phyloP scores from a whole-genome alignment of 2,888 invertebrate species.

The Dryadula phaetusa region DNA sequence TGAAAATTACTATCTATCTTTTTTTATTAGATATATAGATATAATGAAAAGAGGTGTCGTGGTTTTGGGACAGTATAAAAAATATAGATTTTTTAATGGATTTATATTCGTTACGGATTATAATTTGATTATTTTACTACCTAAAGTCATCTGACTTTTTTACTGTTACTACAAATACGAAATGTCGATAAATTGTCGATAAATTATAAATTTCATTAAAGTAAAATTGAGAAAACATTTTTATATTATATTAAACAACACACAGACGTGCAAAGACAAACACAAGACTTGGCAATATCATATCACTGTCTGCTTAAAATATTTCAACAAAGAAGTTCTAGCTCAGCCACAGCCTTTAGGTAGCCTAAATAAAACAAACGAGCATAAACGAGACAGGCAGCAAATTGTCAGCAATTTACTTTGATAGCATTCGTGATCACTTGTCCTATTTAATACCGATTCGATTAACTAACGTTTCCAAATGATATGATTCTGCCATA shows the following conservation, averaged over 20 bases:
- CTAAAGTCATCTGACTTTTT: too few relatives aligned
- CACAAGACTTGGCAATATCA: slow-evolving; percentile 38
- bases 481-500: slow-evolving; percentile 53
- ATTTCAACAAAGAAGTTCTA: neutral
- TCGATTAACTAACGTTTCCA: slow-evolving; percentile 22
- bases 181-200: neutral
- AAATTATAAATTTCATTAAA: slow-evolving; percentile 14
- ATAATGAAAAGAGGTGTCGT: too few relatives aligned
- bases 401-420: slow-evolving; percentile 24
- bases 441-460: slow-evolving; percentile 1
- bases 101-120: too few relatives aligned
- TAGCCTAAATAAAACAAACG: slow-evolving; percentile 12
- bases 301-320: slow-evolving; percentile 31
- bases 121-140: neutral
- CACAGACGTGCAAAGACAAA: slow-evolving; percentile 19
- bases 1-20: neutral
- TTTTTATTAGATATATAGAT: neutral
- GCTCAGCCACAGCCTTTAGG: neutral
- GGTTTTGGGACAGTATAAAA: neutral
- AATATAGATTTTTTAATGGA: neutral
- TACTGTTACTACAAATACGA: too few relatives aligned
- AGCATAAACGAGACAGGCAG: neutral
- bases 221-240: neutral
- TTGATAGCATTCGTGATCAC: slow-evolving; percentile 14
- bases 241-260: slow-evolving; percentile 2